phyloP scores from a whole-genome alignment of 2,113 vertebrate species.

The Petroica traversi region DNA sequence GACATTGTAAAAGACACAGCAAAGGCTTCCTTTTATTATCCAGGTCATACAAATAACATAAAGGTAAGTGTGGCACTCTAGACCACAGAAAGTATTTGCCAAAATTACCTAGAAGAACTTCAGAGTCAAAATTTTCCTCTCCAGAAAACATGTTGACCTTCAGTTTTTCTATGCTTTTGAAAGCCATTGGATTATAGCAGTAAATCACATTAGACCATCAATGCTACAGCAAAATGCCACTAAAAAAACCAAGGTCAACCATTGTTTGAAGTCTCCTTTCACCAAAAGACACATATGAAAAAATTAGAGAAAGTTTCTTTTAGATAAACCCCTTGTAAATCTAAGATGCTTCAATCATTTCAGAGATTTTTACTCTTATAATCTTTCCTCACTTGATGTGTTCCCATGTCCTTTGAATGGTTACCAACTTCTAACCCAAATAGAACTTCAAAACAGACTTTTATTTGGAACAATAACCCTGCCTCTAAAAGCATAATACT shows the following conservation, averaged over 20 bases:
- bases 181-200: neutral
- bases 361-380: neutral
- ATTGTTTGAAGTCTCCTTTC: neutral
- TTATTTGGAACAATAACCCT: constrained; percentile 18
- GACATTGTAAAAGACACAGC: neutral
- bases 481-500: neutral
- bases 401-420: neutral
- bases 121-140: neutral
- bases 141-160: neutral
- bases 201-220: neutral
- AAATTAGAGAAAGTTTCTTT: neutral
- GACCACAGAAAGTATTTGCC: neutral
- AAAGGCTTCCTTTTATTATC: neutral
- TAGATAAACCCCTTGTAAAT: neutral
- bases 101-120: neutral
- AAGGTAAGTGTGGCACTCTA: neutral
- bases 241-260: accelerated
- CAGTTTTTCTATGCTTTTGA: neutral
- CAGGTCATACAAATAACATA: neutral
- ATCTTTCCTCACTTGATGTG: neutral
- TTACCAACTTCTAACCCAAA: constrained; percentile 12
- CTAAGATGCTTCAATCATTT: neutral
- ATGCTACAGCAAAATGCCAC: neutral
- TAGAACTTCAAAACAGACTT: constrained; percentile 13
- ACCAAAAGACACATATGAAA: neutral